Base-by-base conservation (phyloP, 2,888 invertebrate genomes). In the Strigamia transsilvanica region DNA sequence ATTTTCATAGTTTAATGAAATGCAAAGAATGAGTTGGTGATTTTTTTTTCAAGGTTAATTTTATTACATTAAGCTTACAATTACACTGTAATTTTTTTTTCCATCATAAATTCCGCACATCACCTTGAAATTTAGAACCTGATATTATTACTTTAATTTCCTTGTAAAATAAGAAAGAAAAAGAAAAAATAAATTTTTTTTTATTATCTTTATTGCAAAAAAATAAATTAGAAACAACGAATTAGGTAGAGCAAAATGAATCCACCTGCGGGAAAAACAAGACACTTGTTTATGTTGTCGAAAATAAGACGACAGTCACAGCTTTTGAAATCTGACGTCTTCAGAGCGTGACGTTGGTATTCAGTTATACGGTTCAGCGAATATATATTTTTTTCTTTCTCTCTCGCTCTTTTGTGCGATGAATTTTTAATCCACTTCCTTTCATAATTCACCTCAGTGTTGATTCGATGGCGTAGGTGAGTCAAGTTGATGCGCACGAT, bases 401-500 rank as follows among this genome's bases (percentile, higher is more conserved):
- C 27, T 27, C 27, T 27, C 27, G 27, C 32, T 27, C 73, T 32
- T 32, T 73, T 73, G 73, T 73, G 73, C n/a, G 13, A 73, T 73
- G 73, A 73, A 73, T 73, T 73, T 73, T 73, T 73, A 27, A 73
- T 73, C 27, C 13, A 73, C 32, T 73, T 73, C 73, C 73, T 27
- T 32, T 73, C 73, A 73, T 73, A 73, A 73, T 73, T 73, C 73
- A 73, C 73, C 73, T 27, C 61, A 61, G 32, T 32, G 73, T 73
- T 73, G 73, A 73, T 73, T 32, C 73, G 73, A 73, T 12, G 73
- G 73, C 73, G 73, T 73, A 73, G 73, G 73, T 73, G 32, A 73
- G 73, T 73, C 73, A 27, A 73, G 73, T 73, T 73, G 73, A 73
- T 73, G 73, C 32, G 27, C 73, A 73, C 73, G 73, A 73, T n/a